Percentiles rank a stretch among this genome's conserved stretches.
Conservation (phyloP, 2,888 invertebrate genomes). For the Odontothrips loti region DNA sequence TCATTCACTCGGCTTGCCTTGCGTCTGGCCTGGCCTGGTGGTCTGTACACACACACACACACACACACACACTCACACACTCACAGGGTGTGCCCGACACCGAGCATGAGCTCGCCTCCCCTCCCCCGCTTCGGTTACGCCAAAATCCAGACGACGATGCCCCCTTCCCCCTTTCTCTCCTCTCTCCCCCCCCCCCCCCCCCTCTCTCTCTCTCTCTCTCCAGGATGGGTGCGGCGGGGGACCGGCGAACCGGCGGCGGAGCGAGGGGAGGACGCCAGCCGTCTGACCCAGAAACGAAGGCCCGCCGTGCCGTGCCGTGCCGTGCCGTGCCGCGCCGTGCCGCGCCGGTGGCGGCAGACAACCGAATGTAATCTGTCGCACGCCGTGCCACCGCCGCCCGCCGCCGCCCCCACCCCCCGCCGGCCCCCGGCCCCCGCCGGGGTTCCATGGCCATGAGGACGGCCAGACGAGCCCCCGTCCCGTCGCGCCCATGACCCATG, state of each 20-base stretch:
- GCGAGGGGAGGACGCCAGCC: background rate
- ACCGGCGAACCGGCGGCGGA: background rate
- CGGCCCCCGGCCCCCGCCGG: background rate
- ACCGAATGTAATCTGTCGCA: background rate
- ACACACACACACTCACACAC: no score
- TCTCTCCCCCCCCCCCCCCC: background rate
- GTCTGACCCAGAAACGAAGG: constrained; percentile 19
- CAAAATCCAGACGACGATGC: background rate
- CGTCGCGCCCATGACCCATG: background rate
- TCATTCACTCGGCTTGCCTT: no score
- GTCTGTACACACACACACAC: no score
- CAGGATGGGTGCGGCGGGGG: background rate
- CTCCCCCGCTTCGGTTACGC: background rate
- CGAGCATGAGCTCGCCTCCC: no score
- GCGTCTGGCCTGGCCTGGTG: no score
- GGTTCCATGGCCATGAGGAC: background rate
- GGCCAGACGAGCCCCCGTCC: background rate
- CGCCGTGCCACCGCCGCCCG: background rate
- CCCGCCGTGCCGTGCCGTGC: background rate
- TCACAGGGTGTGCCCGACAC: no score
- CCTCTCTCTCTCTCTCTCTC: background rate
- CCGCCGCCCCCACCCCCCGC: background rate
- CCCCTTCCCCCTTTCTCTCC: background rate
- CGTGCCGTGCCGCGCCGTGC: background rate
- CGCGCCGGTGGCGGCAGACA: background rate